Conservation (phyloP, 2,113 vertebrate genomes). For the Alligator mississippiensis region DNA sequence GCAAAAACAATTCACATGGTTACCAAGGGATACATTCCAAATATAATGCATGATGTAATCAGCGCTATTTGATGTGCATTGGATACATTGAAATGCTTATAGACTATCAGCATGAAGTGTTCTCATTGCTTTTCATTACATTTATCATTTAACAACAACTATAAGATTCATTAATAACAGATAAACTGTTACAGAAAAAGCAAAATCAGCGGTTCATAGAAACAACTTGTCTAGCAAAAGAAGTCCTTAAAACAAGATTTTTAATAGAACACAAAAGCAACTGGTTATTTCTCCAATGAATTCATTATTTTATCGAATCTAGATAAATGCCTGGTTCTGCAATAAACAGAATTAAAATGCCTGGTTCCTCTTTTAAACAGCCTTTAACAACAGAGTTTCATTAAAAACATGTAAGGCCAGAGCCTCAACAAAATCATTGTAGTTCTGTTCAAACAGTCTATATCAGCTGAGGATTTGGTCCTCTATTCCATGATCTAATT, state of each 20-base stretch:
- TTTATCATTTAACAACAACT: neutral
- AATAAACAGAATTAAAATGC: neutral
- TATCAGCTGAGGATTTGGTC: neutral
- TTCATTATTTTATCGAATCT: neutral
- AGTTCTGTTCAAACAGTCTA: neutral
- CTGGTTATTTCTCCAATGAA: neutral
- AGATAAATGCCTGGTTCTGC: neutral
- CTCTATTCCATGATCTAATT: neutral
- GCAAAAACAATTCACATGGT: conserved; percentile 5
- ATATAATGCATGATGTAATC: conserved; percentile 3
- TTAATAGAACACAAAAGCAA: neutral
- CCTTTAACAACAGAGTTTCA: neutral
- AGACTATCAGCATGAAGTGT: neutral
- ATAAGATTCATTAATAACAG: neutral
- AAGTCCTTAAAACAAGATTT: neutral
- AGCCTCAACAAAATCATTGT: neutral
- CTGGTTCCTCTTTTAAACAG: neutral
- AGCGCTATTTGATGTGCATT: neutral
- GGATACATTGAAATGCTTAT: neutral
- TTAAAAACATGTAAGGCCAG: neutral
- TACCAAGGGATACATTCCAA: conserved; percentile 54
- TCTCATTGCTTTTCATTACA: neutral
- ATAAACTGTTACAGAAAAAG: neutral
- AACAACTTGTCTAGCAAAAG: neutral
- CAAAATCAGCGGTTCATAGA: neutral